Base-by-base conservation (phyloP, 1,140 invertebrate genomes). In the Sweltsa coloradensis region DNA sequence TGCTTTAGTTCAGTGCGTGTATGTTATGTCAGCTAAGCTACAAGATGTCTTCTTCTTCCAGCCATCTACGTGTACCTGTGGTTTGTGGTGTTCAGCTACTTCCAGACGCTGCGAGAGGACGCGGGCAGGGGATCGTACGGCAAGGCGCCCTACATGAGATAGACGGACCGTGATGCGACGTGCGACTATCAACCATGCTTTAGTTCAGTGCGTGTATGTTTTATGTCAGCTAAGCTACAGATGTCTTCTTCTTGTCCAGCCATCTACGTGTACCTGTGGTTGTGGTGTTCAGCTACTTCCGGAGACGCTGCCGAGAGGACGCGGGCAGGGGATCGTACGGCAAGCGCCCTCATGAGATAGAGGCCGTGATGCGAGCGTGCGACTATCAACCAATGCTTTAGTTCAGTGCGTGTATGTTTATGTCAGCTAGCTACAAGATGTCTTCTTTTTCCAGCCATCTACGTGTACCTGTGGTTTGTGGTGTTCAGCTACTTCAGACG, bases 61-160 rank as follows among this genome's bases (percentile, higher is more conserved):
- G 80, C 75, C 55, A 61, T 78, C 34, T 85, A 73, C 61, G 68
- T 74, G 46, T 86, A 79, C 69, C 72, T 81, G 60, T 87, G 84
- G 83, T 68, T 78, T 41, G 83, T 87, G 23, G 81, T 84, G 19
- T 86, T 79, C 66, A 86, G 82, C 57, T 82, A 83, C 57, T 87
- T 82, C 57, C 69, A 78, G 50, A 73, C 81, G 51, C 62, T 86
- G 13, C 74, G 74, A 47, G 74, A 67, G 9, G 83, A 66, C 69
- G 76, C 54, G 71, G 66, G 63, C 53, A 60, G 69, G 21, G 69
- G 65, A 14, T 66, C 67, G 9, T 72, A 71, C 45, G 66, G 64
- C 50, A 64, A 50, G 23, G 36, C 36, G 3, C 41, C 48, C 18
- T 37, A 45, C 11, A 27, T 36, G 18, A 25, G 24, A 31, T 47